Conservation (phyloP, 2,113 vertebrate genomes). For the Neopipo cinnamomea region DNA sequence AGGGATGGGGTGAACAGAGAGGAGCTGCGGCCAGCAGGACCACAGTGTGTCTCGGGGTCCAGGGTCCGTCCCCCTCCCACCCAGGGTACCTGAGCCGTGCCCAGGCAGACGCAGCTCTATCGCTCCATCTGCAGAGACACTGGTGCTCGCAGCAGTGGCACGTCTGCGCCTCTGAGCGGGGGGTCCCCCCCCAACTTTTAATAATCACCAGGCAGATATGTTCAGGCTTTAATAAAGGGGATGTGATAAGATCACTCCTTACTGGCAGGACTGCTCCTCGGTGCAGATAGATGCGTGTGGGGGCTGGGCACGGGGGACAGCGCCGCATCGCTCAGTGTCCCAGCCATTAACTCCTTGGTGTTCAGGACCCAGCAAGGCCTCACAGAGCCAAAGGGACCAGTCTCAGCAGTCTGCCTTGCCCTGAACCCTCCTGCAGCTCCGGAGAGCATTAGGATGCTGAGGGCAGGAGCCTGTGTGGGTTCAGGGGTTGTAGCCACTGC, state of each 20-base stretch:
- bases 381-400: background rate
- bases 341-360: slow-evolving; percentile 41
- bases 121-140: slow-evolving; percentile 45
- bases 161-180: slow-evolving; percentile 52
- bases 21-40: background rate
- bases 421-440: background rate
- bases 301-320: slow-evolving; percentile 38
- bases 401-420: background rate
- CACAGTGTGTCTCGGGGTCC: accelerated
- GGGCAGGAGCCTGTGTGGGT: accelerated
- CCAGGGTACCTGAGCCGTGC: background rate
- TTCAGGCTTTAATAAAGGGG: slow-evolving; percentile 69
- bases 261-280: slow-evolving; percentile 64
- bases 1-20: background rate
- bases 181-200: slow-evolving; percentile 62
- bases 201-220: slow-evolving; percentile 72
- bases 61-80: accelerated
- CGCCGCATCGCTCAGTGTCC: slow-evolving; percentile 22
- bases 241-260: slow-evolving; percentile 65
- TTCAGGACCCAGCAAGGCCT: background rate
- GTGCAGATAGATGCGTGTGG: slow-evolving; percentile 47
- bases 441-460: background rate
- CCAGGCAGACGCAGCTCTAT: slow-evolving; percentile 14
- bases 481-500: background rate
- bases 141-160: slow-evolving; percentile 42